These are phyloP conservation scores for Hypothenemus hampei DNA, from an alignment of 1,140 invertebrate genomes.

Conservation along the genomic window DNA sequence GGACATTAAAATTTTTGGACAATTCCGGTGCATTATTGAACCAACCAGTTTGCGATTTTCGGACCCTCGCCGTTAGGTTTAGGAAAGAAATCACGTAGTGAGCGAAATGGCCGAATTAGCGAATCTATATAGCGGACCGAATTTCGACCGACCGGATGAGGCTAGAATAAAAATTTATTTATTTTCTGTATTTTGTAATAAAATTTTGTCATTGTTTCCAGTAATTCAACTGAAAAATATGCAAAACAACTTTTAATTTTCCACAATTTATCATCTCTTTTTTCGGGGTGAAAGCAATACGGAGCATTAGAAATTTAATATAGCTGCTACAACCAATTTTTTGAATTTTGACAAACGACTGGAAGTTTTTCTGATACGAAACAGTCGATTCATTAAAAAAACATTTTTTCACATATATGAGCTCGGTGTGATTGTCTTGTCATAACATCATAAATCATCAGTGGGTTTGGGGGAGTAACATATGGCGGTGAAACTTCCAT, in stretches of 20 bases:
- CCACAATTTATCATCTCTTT: conserved; percentile 16
- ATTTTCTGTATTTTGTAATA: too few species aligned
- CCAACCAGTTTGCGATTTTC: conserved; percentile 22
- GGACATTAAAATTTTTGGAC: conserved; percentile 25
- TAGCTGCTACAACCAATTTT: conserved; percentile 22
- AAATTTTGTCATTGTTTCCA: too few species aligned
- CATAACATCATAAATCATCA: conserved; percentile 22
- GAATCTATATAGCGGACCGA: too few species aligned
- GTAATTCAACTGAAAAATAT: too few species aligned
- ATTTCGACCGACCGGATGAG: too few species aligned
- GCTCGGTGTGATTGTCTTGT: conserved; percentile 24
- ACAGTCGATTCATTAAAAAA: conserved; percentile 24
- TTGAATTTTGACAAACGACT: conserved; percentile 23
- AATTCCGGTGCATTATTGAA: conserved; percentile 27
- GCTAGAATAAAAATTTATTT: too few species aligned
- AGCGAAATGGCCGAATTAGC: conserved; percentile 43
- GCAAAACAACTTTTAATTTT: too few species aligned
- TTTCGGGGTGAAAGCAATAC: not conserved
- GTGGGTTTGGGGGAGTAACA: too few species aligned
- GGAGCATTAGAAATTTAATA: conserved; percentile 23
- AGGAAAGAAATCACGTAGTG: conserved; percentile 41
- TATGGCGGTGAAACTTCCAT: conserved; percentile 13
- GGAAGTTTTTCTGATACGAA: conserved; percentile 18
- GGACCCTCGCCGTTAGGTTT: conserved; percentile 21
- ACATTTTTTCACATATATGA: conserved; percentile 24